Conservation (phyloP, 2,888 invertebrate species). For the Cryptophagus acutangulus region DNA sequence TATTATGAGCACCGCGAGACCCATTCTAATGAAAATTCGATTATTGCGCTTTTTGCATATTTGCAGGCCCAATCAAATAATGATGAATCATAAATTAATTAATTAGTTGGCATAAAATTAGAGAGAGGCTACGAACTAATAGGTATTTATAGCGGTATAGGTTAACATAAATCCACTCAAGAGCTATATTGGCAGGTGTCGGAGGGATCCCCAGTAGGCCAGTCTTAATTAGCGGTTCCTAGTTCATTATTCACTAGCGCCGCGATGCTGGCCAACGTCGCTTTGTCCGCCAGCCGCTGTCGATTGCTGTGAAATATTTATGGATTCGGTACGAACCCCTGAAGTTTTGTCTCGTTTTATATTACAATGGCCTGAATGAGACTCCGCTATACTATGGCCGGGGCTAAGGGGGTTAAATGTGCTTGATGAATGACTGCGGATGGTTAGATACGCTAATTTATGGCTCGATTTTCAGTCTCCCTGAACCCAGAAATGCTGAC, state of each 20-base stretch:
- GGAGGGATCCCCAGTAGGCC: constrained; percentile 42
- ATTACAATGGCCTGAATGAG: constrained; percentile 18
- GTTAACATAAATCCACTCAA: constrained; percentile 40
- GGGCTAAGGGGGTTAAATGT: too few relatives aligned
- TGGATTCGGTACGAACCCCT: constrained; percentile 29
- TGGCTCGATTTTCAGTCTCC: constrained; percentile 14
- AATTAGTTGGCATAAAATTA: too few relatives aligned
- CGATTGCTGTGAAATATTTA: constrained; percentile 47
- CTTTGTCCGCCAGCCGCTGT: constrained; percentile 44
- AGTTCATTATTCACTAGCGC: constrained; percentile 46
- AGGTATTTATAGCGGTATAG: constrained; percentile 34
- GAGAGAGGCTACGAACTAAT: constrained; percentile 24
- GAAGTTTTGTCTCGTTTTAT: constrained; percentile 37
- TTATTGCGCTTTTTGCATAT: too few relatives aligned
- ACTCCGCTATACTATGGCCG: constrained; percentile 26
- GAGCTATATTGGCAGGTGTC: constrained; percentile 46
- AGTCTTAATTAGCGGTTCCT: constrained; percentile 48
- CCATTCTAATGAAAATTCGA: neutral
- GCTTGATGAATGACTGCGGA: constrained; percentile 37
- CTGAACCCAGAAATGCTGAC: too few relatives aligned
- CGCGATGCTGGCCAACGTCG: constrained; percentile 40
- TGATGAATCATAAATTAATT: too few relatives aligned
- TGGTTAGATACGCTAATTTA: constrained; percentile 32
- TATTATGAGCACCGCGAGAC: too few relatives aligned
- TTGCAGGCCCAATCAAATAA: too few relatives aligned